A percentile compares a stretch with the other conserved stretches of the same genome.
Evolutionary conservation across 1,140 invertebrate species (phyloP).

Genomic region (Rhopalosiphum padi): DNA sequence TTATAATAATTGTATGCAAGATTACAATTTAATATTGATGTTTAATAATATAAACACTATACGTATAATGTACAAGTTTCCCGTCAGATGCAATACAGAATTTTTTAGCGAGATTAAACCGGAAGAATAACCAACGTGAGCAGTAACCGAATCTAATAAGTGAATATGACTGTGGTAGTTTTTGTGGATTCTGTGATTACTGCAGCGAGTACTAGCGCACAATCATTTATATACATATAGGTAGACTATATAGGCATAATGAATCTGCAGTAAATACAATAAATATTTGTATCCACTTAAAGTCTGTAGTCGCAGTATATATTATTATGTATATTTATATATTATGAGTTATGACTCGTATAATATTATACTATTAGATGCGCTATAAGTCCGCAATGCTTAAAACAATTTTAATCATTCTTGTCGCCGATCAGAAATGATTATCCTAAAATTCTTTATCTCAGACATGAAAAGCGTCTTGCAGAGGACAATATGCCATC

Average conservation of each 20-base stretch:
- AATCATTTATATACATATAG: background rate
- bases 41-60: background rate
- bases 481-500: slow-evolving; percentile 1
- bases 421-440: slow-evolving; percentile 25
- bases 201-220: no score
- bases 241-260: background rate
- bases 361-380: no score
- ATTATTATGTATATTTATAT: background rate
- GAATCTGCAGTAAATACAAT: background rate
- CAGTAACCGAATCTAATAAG: background rate
- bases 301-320: background rate
- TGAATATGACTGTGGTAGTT: background rate
- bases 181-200: background rate
- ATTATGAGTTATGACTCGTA: no score
- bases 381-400: background rate
- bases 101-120: background rate
- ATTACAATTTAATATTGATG: background rate
- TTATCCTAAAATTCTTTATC: slow-evolving; percentile 1
- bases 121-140: no score
- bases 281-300: background rate
- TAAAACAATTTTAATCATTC: slow-evolving; percentile 29
- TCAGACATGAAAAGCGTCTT: background rate
- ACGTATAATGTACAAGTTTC: no score
- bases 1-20: background rate
- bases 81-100: no score